Conservation (phyloP, 2,888 invertebrate genomes). For the Mythimna ferrago region DNA sequence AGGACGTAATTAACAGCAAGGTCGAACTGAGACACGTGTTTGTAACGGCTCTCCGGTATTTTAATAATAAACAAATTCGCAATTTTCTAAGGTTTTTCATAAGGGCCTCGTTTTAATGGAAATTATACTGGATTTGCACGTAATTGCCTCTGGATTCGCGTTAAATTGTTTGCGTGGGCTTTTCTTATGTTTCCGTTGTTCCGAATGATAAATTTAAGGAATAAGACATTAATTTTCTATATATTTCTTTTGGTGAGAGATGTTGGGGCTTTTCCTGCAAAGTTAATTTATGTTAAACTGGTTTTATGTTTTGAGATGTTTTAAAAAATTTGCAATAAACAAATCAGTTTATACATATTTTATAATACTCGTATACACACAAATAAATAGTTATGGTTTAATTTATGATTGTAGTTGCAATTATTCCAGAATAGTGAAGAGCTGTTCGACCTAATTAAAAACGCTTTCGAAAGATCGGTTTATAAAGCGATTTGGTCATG, state of each 20-base stretch:
- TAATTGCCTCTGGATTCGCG: conserved; percentile 50
- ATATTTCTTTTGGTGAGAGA: conserved; percentile 13
- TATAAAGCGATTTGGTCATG: too few species aligned
- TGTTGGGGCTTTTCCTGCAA: conserved; percentile 18
- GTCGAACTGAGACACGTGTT: conserved; percentile 54
- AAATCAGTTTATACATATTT: neutral
- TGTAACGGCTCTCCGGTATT: conserved; percentile 40
- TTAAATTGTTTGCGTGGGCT: conserved; percentile 53
- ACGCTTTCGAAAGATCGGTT: neutral
- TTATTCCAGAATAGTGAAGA: neutral
- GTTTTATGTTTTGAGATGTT: too few species aligned
- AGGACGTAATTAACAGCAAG: conserved; percentile 58
- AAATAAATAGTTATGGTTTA: neutral
- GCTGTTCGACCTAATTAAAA: neutral
- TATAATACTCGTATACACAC: neutral
- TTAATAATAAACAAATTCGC: conserved; percentile 59
- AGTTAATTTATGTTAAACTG: conserved; percentile 20
- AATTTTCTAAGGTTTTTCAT: conserved; percentile 50
- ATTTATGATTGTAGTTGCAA: neutral
- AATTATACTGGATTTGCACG: conserved; percentile 54
- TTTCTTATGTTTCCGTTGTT: conserved; percentile 49
- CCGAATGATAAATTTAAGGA: conserved; percentile 51
- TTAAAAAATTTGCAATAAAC: neutral
- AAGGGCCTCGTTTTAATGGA: conserved; percentile 50
- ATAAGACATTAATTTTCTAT: conserved; percentile 45